Base-by-base conservation (phyloP, 2,113 vertebrate species). In the Limanda limanda region DNA sequence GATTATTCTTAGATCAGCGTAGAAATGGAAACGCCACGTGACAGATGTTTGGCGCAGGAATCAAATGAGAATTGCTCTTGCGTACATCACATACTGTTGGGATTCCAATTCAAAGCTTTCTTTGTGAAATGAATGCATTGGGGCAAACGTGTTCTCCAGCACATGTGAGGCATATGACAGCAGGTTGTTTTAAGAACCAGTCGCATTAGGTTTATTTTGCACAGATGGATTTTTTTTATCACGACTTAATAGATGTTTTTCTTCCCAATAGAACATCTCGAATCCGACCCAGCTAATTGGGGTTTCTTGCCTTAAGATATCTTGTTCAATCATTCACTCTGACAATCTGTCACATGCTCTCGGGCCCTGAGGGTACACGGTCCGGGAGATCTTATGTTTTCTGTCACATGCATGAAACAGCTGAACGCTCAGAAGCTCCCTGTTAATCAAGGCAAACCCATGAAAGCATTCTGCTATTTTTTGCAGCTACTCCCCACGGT, bases 311-410 rank as follows among this genome's bases (percentile, higher is more conserved):
- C 78, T 83, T 58, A 67, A 88, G 86, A 75, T 74, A 82, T 83
- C 58, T 78, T 76, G 61, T 79, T 91, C 27, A 92, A 91, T 89
- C 83, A 92, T 93, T 91, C 73, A 91, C 75, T 76, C 70, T 73
- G 63, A 82, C 90, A 92, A 88, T 92, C 91, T 91, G 92, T 86
- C 86, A 75, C 66, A 61, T 85, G 81, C 66, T 70, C 75, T 42
- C 3, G 54, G 75, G 58, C 86, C 89, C 86, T 21, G 42, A 73
- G 78, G 90, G 90, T 13, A 63, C 73, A 27, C 54, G 23, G 74
- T 72, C 64, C 76, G 81, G 67, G 54, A 47, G 66, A 74, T 74
- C 59, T 76, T 68, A 76, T 77, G 42, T 84, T 82, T 77, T 57
- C 81, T 81, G 87, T 86, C 87, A 83, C 81, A 83, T 84, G 56